These are phyloP conservation scores for Rhinoptilus africanus DNA, from an alignment of 2,113 vertebrate genomes.

Conservation along the genomic window DNA sequence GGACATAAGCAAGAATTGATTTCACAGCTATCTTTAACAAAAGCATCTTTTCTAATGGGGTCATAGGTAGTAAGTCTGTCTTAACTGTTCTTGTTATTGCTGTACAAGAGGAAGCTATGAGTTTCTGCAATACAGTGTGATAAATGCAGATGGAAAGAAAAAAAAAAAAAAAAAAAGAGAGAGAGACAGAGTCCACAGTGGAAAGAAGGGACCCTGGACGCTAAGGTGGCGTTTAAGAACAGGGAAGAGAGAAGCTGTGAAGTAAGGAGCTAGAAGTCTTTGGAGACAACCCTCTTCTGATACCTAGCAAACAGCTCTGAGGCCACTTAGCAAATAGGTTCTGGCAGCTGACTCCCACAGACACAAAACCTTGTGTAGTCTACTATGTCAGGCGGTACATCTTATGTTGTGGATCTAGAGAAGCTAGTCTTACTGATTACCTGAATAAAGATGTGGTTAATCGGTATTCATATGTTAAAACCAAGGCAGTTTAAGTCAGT, in stretches of 20 bases:
- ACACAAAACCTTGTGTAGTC: not conserved
- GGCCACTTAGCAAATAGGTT: not conserved
- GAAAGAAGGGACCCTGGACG: not conserved
- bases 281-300: not conserved
- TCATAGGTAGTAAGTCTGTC: not conserved
- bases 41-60: not conserved
- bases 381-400: rapidly evolving
- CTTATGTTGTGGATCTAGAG: not conserved
- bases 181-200: not conserved
- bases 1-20: not conserved
- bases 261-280: not conserved
- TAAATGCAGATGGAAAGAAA: not conserved
- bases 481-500: not conserved
- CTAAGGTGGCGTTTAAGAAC: not conserved
- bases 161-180: not conserved
- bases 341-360: not conserved
- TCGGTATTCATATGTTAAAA: not conserved
- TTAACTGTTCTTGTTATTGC: not conserved
- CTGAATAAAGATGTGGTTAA: not conserved
- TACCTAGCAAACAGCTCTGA: not conserved
- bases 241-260: not conserved
- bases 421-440: not conserved
- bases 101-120: not conserved
- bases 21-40: not conserved
- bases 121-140: not conserved